A percentile compares a stretch with the other conserved stretches of the same genome.
Conservation (phyloP, 2,888 invertebrate species). For the Drosophila bunnanda region DNA sequence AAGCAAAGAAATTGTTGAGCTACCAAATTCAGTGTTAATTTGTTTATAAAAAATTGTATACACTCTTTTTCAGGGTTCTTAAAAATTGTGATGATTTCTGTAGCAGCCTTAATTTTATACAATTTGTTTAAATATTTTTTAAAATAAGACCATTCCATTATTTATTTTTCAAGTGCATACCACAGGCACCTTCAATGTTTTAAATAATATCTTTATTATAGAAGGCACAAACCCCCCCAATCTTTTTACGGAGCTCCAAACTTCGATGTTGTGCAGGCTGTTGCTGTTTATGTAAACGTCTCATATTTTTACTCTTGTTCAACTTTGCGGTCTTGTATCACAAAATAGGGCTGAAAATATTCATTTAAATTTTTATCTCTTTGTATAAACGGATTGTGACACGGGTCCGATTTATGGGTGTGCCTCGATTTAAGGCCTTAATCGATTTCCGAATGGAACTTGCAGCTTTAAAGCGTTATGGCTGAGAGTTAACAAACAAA, state of each 20-base stretch:
- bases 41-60: no score
- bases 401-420: constrained; percentile 7
- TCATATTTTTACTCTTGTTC: constrained; percentile 2
- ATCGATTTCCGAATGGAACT: neutral
- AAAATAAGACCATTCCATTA: no score
- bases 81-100: no score
- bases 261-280: constrained; percentile 12
- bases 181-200: neutral
- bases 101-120: no score
- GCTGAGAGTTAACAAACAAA: neutral
- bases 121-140: no score
- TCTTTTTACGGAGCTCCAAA: neutral
- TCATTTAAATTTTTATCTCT: constrained; percentile 4
- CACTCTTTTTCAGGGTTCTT: no score
- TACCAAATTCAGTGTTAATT: no score
- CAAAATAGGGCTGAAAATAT: constrained; percentile 1
- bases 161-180: neutral
- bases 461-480: neutral
- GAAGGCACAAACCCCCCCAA: constrained; percentile 3
- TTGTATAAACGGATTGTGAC: constrained; percentile 1
- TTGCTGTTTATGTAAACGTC: constrained; percentile 17
- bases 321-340: constrained; percentile 9
- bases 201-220: constrained; percentile 6
- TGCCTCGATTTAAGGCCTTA: neutral
- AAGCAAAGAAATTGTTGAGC: no score